Evolutionary conservation across 1,140 invertebrate genomes (phyloP), one percentile per base, ranked within the genome.

Genomic region (Heterodera carotae): DNA sequence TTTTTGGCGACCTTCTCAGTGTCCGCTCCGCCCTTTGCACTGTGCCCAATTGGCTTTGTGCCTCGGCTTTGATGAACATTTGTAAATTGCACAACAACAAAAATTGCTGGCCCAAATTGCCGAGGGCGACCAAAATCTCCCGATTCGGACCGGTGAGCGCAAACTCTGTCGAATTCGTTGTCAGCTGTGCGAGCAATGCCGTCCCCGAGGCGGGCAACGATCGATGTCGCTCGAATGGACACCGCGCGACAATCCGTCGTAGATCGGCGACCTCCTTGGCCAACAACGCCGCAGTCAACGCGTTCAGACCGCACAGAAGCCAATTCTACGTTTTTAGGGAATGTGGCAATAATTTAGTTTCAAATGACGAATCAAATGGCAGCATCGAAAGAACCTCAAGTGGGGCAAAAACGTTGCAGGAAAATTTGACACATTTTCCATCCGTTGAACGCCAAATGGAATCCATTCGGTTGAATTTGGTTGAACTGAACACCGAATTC

Each of bases 401-500:
- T 15, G 74, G 39, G 8, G 66, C 33, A 29, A 76, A 76, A 34
- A 53, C 59, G 10, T 39, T 66, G 53, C 25, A 36, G 5, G 66
- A 27, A 67, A 76, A 76, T 48, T 76, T 76, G 34, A 76, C 2
- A 22, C 2, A 48, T 33, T 59, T 15, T 18, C 33, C 25, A 59
- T 31, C 53, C 75, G 18, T 22, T 5, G 67, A 31, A 60, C 72
- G 72, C 72, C 72, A 74, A 33, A 33, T 34, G 18, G 72, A 74
- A 22, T 74, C 72, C 25, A 59, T 29, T 68, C 5, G 60, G n/a
- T 67, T 68, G 64, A 69, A 83, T 18, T 68, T 29, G 15, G 62
- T 84, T 15, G 29, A 79, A 43, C 80, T 81, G 60, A 82, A 76
- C n/a, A 29, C 12, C 31, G 82, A 31, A 68, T 18, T 56, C 34